These are phyloP conservation scores for Pollenia labialis DNA, from an alignment of 2,888 invertebrate genomes.

Conservation along the genomic window DNA sequence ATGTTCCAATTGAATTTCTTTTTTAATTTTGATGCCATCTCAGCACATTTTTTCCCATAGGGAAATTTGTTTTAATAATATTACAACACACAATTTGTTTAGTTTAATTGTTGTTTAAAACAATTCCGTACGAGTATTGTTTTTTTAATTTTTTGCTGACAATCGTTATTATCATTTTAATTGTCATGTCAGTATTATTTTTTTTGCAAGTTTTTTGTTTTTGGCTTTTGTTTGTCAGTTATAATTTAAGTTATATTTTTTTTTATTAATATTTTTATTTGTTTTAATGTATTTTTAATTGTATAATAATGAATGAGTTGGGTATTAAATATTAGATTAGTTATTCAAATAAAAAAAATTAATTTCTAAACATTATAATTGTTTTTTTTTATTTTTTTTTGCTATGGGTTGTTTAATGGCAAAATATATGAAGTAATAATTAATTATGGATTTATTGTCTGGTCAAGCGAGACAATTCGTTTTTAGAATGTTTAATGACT, in stretches of 20 bases:
- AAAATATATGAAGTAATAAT: conserved; percentile 11
- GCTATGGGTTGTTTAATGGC: not conserved
- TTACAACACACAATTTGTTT: conserved; percentile 43
- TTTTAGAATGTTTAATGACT: not conserved
- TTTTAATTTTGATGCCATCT: not conserved
- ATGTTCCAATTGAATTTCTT: not conserved
- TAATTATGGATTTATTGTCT: conserved; percentile 9
- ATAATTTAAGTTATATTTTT: conserved; percentile 13
- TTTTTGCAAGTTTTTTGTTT: not conserved
- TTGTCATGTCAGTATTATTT: conserved; percentile 56
- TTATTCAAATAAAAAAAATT: conserved; percentile 10
- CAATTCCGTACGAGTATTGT: not conserved
- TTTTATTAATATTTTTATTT: conserved; percentile 16
- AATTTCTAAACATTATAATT: not conserved
- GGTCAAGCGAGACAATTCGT: conserved; percentile 17
- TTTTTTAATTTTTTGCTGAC: conserved; percentile 35
- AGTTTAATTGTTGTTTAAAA: conserved; percentile 44
- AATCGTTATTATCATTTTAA: conserved; percentile 54
- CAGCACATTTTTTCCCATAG: conserved; percentile 7
- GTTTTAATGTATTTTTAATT: conserved; percentile 56
- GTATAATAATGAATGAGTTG: conserved; percentile 54
- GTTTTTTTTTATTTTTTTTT: not conserved
- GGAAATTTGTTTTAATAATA: conserved; percentile 14
- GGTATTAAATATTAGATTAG: conserved; percentile 29
- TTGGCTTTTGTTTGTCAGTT: conserved; percentile 31